Evolutionary conservation across 2,888 invertebrate species (phyloP).

Genomic region (Sturmia bella): DNA sequence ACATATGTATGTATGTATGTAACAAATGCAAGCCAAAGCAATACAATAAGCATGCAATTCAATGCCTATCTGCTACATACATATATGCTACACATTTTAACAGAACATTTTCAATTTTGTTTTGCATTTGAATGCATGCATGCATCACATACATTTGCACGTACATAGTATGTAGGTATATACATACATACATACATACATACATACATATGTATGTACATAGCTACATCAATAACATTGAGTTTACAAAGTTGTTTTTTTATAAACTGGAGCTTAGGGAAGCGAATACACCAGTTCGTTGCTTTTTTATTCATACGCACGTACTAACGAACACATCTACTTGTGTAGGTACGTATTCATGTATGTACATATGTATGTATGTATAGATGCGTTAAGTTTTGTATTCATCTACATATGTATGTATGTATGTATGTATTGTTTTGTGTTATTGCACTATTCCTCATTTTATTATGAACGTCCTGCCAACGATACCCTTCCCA

Average conservation of each 20-base stretch:
- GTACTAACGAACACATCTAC: too few relatives aligned
- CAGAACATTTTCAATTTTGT: slow-evolving; percentile 8
- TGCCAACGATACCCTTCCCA: too few relatives aligned
- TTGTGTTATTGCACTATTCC: too few relatives aligned
- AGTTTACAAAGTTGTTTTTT: neutral
- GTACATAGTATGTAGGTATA: neutral
- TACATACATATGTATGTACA: neutral
- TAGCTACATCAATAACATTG: slow-evolving; percentile 11
- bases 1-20: neutral
- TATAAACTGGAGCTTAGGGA: neutral
- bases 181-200: too few relatives aligned
- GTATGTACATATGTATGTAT: neutral
- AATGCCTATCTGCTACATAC: slow-evolving; percentile 11
- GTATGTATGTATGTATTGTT: neutral
- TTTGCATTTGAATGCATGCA: too few relatives aligned
- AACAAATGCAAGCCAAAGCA: neutral
- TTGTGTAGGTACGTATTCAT: too few relatives aligned
- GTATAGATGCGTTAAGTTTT: neutral
- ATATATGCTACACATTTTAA: neutral
- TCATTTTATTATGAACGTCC: too few relatives aligned
- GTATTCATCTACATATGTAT: neutral
- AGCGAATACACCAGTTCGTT: neutral
- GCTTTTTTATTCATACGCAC: too few relatives aligned
- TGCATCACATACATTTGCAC: too few relatives aligned
- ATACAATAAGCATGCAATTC: neutral